Base-by-base conservation (phyloP, 2,113 vertebrate genomes). In the Patagioenas fasciata region DNA sequence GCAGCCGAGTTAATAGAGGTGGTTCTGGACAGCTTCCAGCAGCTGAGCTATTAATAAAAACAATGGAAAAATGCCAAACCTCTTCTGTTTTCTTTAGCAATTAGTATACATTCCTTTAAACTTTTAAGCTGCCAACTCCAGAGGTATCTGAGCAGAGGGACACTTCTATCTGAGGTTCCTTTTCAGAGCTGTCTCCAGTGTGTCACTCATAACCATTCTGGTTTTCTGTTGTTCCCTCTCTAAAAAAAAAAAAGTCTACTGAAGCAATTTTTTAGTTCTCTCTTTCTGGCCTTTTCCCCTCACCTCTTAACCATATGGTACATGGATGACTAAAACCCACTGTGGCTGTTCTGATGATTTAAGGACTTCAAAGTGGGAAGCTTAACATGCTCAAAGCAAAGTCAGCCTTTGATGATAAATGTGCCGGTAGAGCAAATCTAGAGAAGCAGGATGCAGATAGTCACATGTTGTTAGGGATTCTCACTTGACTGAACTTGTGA, bases 21-120 rank as follows among this genome's bases (percentile, higher is more conserved):
- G 79, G 86, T 91, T 86, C 90, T 94, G 95, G 93, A 58, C 36
- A 82, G 36, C 31, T 85, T 92, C 96, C 96, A 94, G 86, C 47
- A 70, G 73, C 88, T 62, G 40, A 91, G 88, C 62, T 94, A 93
- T 92, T 95, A 96, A 95, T 86, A 81, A 86, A 94, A 95, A 95
- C 92, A 95, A 92, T 86, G 83, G 90, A 40, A 85, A 91, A 66
- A 80, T 69, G 73, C 95, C 96, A 96, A 93, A 86, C 53, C 44
- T 73, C 28, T 58, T 84, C 85, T 87, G 80, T 92, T 92, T 96
- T 91, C 83, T 61, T 79, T 87, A 95, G 86, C 80, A 95, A 91
- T 95, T 92, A 89, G 65, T 51, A 65, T 80, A 62, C 36, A 58
- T 94, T 87, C 88, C 77, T 96, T 89, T 81, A 91, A 77, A 84